Evolutionary conservation across 2,113 vertebrate genomes (phyloP).

Genomic region (Corythoichthys haematopterus): DNA sequence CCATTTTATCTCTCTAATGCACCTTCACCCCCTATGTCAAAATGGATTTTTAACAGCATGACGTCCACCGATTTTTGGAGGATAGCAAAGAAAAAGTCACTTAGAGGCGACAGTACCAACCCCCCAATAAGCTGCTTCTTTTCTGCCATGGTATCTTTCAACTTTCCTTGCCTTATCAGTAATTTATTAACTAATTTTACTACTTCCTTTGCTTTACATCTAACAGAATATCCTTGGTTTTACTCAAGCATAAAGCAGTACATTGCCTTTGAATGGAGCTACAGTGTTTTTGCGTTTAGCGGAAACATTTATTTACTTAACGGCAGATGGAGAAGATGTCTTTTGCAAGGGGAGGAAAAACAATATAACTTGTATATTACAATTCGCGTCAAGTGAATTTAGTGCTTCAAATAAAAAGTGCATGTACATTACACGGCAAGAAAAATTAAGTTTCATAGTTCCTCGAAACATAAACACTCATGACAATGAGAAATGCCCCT

Average conservation of each 20-base stretch:
- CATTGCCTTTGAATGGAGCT: background rate
- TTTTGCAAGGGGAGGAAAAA: background rate
- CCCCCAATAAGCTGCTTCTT: slow-evolving; percentile 64
- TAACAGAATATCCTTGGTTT: too few relatives aligned
- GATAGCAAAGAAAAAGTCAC: slow-evolving; percentile 48
- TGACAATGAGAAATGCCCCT: too few relatives aligned
- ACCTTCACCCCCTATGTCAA: slow-evolving; percentile 53
- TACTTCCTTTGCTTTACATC: background rate
- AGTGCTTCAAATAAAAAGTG: too few relatives aligned
- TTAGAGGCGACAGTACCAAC: slow-evolving; percentile 26
- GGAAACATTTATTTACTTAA: too few relatives aligned
- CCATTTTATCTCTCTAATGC: slow-evolving; percentile 40
- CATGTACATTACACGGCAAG: too few relatives aligned
- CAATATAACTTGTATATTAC: too few relatives aligned
- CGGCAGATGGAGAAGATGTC: background rate
- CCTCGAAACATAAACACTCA: too few relatives aligned
- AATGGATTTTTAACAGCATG: slow-evolving; percentile 63
- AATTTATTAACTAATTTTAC: background rate
- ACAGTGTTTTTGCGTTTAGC: background rate
- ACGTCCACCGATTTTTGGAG: slow-evolving; percentile 59
- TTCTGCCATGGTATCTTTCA: slow-evolving; percentile 37
- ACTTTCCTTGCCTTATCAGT: background rate
- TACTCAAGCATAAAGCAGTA: background rate
- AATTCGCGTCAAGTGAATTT: background rate
- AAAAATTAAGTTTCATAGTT: too few relatives aligned